Evolutionary conservation across 1,140 invertebrate genomes (phyloP), one percentile per base, ranked within the genome.

Genomic region (Solen grandis): DNA sequence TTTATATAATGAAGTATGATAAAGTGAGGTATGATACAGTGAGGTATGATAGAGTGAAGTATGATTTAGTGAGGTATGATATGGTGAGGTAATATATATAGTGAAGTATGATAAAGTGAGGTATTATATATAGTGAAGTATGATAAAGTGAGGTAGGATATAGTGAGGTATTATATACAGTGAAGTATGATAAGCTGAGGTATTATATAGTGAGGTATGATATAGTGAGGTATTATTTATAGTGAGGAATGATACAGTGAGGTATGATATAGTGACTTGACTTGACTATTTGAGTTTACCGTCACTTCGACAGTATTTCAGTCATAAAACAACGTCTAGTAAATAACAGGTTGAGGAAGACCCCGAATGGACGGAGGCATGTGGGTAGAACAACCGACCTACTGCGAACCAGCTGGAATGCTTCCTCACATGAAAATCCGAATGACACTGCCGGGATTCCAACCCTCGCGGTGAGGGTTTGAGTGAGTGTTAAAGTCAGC

Each of bases 21-120:
- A 46, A 10, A 19, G 41, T 46, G 19, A 10, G 41, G 41, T 46
- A 46, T 46, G 41, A 19, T 46, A 46, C 41, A 19, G 41, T 46
- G 19, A 46, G 41, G 41, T 46, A 46, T 19, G 41, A 19, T 46
- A 46, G 19, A 19, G 41, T 46, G 19, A 8, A 46, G 41, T 46
- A 46, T 19, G 41, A 19, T 46, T n/a, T 22, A n/a, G 41, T 54
- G 55, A 8, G 52, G 41, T 72, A 72, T 50, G 25, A 50, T 72
- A 72, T 54, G 31, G 68, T 72, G 55, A 54, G 19, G 68, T 46
- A 72, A n/a, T 27, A 50, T 72, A 72, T 25, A 25, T 27, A 25
- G 22, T 59, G 25, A 8, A 25, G 55, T 59, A 72, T 31, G 10
- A 50, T 72, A 72, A 14, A 85, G 84, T 5, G 84, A 41, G 54